Evolutionary conservation across 1,140 invertebrate genomes (phyloP), one percentile per base, ranked within the genome.

Genomic region (Camponotus floridanus): DNA sequence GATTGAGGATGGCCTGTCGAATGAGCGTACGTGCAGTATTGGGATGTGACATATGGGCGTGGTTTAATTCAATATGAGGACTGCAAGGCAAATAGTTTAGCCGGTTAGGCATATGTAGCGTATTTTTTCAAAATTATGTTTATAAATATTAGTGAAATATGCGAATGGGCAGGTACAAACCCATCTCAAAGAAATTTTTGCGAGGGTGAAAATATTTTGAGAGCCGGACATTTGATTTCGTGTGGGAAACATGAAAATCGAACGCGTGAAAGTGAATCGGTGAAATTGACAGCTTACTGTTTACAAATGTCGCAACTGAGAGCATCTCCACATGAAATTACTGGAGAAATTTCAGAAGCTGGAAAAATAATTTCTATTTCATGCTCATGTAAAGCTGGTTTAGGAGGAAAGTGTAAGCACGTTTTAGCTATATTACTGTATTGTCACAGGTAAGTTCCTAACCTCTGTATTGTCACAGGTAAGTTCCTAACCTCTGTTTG

Each of bases 361-460:
- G 55, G 55, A 59, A 59, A 59, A 59, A 59, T 59, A 59, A 59
- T 59, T 59, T 59, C 55, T 59, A 59, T 59, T 59, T 59, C n/a
- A n/a, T 59, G 55, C 55, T 21, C 55, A 59, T 59, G 55, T n/a
- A 59, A 59, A 59, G 55, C 55, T 59, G 55, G 55, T 59, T n/a
- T 59, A 21, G 55, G 55, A 59, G 55, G 26, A 21, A 59, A 59
- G n/a, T 59, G n/a, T 59, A 59, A 59, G 9, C 55, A 59, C 55
- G 55, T 59, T 59, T 59, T 59, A 59, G 55, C 55, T 59, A 21
- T n/a, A 59, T 7, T 59, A 59, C 26, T 59, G 55, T 21, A 59
- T 59, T 59, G 55, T 21, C 55, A 59, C n/a, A 59, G 55, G 55
- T 59, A 59, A 59, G 55, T 21, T 59, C 55, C n/a, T 21, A 5